phyloP scores from a whole-genome alignment of 2,888 invertebrate genomes.

The Fragum whitleyi region DNA sequence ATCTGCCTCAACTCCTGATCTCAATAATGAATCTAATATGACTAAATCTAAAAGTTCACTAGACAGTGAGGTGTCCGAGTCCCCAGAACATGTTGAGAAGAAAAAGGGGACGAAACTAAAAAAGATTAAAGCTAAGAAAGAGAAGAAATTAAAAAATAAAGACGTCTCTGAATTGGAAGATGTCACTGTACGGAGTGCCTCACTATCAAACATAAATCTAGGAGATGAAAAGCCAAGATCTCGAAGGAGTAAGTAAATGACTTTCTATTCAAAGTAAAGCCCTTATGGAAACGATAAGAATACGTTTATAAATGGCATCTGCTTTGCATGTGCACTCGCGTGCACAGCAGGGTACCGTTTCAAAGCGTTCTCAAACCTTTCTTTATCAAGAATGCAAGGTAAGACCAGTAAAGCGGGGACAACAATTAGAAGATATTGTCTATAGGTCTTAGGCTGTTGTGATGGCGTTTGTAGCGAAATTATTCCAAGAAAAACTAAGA shows the following conservation, averaged over 20 bases:
- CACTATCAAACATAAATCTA: constrained; percentile 35
- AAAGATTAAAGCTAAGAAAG: constrained; percentile 57
- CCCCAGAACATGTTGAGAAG: constrained; percentile 13
- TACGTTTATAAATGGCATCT: too few relatives aligned
- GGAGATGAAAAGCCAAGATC: constrained; percentile 39
- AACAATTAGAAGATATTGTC: too few relatives aligned
- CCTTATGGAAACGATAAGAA: too few relatives aligned
- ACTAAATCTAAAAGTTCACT: constrained; percentile 17
- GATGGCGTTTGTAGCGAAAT: too few relatives aligned
- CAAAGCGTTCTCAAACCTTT: too few relatives aligned
- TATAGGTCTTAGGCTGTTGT: too few relatives aligned
- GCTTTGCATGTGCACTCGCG: too few relatives aligned
- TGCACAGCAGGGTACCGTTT: too few relatives aligned
- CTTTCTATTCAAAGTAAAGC: too few relatives aligned
- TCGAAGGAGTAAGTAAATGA: constrained; percentile 58
- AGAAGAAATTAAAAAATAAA: constrained; percentile 50
- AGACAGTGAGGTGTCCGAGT: constrained; percentile 18
- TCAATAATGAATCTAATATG: constrained; percentile 24
- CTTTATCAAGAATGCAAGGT: too few relatives aligned
- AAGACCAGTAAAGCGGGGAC: too few relatives aligned
- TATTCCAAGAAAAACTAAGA: too few relatives aligned
- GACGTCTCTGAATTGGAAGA: constrained; percentile 9
- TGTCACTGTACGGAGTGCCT: constrained; percentile 41
- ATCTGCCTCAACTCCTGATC: constrained; percentile 51
- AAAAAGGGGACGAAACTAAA: constrained; percentile 46